phyloP scores from a whole-genome alignment of 2,888 invertebrate genomes.

The Drepana falcataria region DNA sequence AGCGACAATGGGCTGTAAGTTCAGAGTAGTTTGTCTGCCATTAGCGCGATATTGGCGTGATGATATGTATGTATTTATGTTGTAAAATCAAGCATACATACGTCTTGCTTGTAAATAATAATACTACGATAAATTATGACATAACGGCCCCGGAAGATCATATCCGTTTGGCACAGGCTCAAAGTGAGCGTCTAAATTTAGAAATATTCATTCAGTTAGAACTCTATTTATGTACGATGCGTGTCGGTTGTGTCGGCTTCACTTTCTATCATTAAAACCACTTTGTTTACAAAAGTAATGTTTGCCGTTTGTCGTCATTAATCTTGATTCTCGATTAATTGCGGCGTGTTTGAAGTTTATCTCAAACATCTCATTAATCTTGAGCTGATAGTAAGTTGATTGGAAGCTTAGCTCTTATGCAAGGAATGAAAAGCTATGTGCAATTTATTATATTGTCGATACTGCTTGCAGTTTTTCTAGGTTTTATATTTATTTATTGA shows the following conservation, averaged over 20 bases:
- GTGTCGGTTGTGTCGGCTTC: conserved; percentile 23
- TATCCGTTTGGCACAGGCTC: conserved; percentile 68
- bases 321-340: not conserved
- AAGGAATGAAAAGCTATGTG: not conserved
- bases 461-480: too few species aligned
- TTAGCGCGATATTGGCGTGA: too few species aligned
- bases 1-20: too few species aligned
- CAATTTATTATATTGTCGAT: not conserved
- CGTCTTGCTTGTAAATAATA: not conserved
- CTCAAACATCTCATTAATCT: not conserved
- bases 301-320: not conserved
- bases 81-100: conserved; percentile 5
- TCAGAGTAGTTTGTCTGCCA: too few species aligned
- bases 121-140: conserved; percentile 38
- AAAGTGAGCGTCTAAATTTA: conserved; percentile 44
- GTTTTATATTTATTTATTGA: too few species aligned
- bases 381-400: not conserved
- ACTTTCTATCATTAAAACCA: conserved; percentile 17
- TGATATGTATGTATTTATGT: too few species aligned
- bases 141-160: conserved; percentile 65
- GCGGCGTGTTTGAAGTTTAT: not conserved
- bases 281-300: conserved; percentile 4
- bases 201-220: conserved; percentile 38
- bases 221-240: conserved; percentile 34
- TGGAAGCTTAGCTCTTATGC: not conserved